These are phyloP conservation scores for Grammomys surdaster DNA, from an alignment of 2,113 vertebrate species.

Conservation along the genomic window DNA sequence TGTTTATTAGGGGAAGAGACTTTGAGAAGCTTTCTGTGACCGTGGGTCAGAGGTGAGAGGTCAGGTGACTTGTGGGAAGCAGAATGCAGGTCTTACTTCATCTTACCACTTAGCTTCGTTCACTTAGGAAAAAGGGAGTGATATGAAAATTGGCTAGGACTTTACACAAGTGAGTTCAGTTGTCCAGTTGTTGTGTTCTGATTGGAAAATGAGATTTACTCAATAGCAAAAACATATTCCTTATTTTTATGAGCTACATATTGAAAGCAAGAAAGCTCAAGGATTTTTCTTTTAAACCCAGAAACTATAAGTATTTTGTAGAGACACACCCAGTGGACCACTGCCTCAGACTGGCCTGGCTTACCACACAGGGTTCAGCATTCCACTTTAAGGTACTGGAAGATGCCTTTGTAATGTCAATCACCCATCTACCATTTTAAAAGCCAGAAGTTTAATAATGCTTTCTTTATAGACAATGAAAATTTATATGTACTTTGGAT, in stretches of 20 bases:
- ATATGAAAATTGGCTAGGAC: not conserved
- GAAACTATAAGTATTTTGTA: not conserved
- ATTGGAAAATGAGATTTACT: not conserved
- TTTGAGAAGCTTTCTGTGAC: conserved; percentile 31
- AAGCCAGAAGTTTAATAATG: not conserved
- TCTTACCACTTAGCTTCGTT: not conserved
- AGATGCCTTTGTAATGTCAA: not conserved
- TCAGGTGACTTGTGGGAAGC: not conserved
- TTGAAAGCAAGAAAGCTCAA: not conserved
- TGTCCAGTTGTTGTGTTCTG: not conserved
- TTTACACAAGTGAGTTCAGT: not conserved
- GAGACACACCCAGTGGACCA: not conserved
- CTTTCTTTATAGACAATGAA: not conserved
- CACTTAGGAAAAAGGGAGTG: not conserved
- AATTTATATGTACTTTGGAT: not conserved
- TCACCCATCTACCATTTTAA: not conserved
- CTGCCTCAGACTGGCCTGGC: not conserved
- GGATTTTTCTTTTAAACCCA: not conserved
- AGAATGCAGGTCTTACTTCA: not conserved
- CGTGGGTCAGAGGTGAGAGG: conserved; percentile 24
- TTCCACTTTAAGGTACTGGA: not conserved
- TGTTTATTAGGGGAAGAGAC: not conserved
- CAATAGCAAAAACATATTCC: not conserved
- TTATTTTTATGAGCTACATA: not conserved
- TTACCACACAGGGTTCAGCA: not conserved